Evolutionary conservation across 2,113 vertebrate genomes (phyloP).

Genomic region (Turnix velox): DNA sequence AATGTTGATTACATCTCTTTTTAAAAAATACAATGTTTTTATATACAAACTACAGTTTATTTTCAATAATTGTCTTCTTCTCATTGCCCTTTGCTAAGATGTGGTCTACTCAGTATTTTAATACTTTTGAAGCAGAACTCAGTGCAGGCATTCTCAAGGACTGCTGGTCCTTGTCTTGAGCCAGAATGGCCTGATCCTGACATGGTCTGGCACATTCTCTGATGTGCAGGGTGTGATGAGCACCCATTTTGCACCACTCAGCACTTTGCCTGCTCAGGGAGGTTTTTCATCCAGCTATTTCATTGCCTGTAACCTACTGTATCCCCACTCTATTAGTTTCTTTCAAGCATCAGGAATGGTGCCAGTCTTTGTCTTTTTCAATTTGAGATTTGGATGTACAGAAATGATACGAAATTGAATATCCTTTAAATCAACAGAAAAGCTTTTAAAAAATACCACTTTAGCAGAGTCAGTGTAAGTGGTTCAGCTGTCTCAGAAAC

Average conservation of each 20-base stretch:
- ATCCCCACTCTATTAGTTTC: neutral
- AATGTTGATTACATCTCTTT: neutral
- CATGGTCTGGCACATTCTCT: neutral
- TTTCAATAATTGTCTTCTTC: neutral
- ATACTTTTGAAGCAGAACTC: neutral
- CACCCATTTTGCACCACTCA: neutral
- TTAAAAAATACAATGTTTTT: neutral
- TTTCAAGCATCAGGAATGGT: neutral
- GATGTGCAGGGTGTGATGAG: neutral
- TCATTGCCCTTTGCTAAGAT: neutral
- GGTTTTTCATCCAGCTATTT: neutral
- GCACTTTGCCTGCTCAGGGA: neutral
- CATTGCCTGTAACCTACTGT: neutral
- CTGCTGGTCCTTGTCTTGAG: neutral
- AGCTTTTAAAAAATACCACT: neutral
- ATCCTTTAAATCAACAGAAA: neutral
- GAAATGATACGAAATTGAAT: neutral
- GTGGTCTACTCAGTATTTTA: neutral
- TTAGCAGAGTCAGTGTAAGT: neutral
- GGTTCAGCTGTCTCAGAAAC: neutral
- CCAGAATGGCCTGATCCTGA: neutral
- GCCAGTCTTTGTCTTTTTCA: conserved; percentile 5
- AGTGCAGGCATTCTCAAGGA: neutral
- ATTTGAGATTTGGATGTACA: neutral
- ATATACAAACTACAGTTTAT: neutral